Evolutionary conservation across 2,888 invertebrate genomes (phyloP), one percentile per base, ranked within the genome.

Genomic region (Andrena bucephala): DNA sequence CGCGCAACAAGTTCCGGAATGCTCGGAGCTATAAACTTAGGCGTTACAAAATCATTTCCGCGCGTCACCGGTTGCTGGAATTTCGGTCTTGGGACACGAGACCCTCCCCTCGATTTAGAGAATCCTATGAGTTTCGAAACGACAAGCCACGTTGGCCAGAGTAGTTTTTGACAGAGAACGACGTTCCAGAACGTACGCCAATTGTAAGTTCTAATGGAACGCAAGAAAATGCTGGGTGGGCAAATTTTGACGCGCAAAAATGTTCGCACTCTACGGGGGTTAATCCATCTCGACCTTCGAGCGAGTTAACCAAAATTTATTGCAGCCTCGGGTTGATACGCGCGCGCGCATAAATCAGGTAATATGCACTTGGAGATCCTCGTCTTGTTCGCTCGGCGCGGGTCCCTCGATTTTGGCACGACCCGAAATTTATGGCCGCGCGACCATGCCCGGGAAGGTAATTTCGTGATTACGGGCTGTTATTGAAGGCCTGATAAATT

Each of bases 1-100:
- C 73, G 57, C 70, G 72, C 29, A 63, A 50, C 65, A 85, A 87
- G 57, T 72, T 60, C 36, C 69, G 75, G 81, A 85, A 87, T 84
- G 87, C 57, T 70, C 73, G 76, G 82, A 63, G 78, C 74, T 85
- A 78, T 83, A 87, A 87, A 87, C 88, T 85, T 87, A 77, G 87
- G 85, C 83, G 85, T 87, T 85, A 85, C 87, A 70, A 65, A 85
- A 87, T 79, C 77, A 66, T 79, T 81, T 69, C 74, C 60, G 68
- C 79, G 70, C 77, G 81, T 83, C 87, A 77, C 85, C n/a, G 59
- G 48, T 66, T 78, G 76, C 72, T 77, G 75, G 59, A 80, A 78
- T 81, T 76, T 57, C 67, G 59, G 2, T 59, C 24, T 54, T 59
- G 27, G 29, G 52, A 8, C 20, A 24, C 24, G 16, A 13, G 13